Evolutionary conservation across 2,888 invertebrate species (phyloP).

Genomic region (Nymphalis polychloros): DNA sequence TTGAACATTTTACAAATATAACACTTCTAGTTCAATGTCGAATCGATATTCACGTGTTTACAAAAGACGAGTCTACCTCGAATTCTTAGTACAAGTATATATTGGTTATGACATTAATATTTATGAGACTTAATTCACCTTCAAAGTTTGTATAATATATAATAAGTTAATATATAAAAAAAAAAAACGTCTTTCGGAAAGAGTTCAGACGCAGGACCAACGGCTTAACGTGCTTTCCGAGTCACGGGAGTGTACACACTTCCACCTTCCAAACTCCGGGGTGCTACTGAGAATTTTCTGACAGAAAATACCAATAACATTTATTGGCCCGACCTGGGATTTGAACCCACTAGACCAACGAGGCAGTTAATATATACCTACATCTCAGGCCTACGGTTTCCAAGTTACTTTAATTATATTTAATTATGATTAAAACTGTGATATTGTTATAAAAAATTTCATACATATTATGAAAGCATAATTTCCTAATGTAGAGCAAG

Average conservation of each 20-base stretch:
- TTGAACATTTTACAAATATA: background rate
- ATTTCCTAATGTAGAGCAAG: slow-evolving; percentile 26
- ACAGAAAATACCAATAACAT: too few species aligned
- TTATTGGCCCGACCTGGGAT: too few species aligned
- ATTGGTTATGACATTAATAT: background rate
- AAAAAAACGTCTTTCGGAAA: too few species aligned
- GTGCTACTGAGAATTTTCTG: too few species aligned
- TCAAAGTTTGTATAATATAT: background rate
- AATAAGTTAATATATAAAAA: too few species aligned
- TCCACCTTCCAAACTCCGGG: too few species aligned
- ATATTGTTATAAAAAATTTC: slow-evolving; percentile 4
- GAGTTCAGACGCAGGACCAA: too few species aligned
- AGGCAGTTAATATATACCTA: too few species aligned
- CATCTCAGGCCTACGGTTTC: too few species aligned
- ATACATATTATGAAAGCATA: slow-evolving; percentile 18
- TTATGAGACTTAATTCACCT: background rate
- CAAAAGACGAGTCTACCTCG: slow-evolving; percentile 8
- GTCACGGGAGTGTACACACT: too few species aligned
- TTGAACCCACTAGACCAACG: too few species aligned
- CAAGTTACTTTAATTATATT: background rate
- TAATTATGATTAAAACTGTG: background rate
- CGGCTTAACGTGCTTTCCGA: too few species aligned
- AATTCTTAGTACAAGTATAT: slow-evolving; percentile 13
- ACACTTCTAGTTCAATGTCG: slow-evolving; percentile 16
- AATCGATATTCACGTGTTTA: slow-evolving; percentile 16